Conservation (phyloP, 2,888 invertebrate genomes). For the Anoncus sp. region DNA sequence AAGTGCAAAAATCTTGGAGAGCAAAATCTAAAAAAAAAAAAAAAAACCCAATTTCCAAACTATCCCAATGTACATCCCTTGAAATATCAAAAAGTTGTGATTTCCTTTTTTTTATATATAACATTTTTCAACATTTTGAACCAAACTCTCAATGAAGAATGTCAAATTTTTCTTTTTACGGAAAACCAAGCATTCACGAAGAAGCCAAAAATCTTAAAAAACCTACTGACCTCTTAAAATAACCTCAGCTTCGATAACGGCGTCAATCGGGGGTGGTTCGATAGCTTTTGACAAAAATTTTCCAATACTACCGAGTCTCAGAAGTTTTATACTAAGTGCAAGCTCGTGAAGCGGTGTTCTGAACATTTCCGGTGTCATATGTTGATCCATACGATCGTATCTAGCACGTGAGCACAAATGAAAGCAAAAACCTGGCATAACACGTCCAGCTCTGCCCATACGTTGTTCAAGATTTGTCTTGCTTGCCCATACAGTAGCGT, state of each 20-base stretch:
- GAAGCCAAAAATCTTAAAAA: conserved; percentile 12
- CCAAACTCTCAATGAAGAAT: too few relatives aligned
- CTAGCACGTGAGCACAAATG: conserved; percentile 94
- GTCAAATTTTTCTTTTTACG: too few relatives aligned
- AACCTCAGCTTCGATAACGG: conserved; percentile 99
- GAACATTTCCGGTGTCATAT: conserved; percentile 99
- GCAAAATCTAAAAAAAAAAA: too few relatives aligned
- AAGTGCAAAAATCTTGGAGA: background rate
- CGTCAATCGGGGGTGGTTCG: conserved; percentile 98
- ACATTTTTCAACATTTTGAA: too few relatives aligned
- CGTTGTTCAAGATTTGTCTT: conserved; percentile 97
- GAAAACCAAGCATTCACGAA: too few relatives aligned
- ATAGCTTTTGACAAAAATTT: conserved; percentile 98
- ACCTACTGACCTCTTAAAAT: conserved; percentile 83
- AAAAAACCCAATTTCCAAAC: too few relatives aligned
- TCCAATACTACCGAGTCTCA: conserved; percentile 95
- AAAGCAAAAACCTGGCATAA: conserved; percentile 96
- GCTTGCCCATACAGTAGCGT: conserved; percentile 98
- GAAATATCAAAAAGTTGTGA: too few relatives aligned
- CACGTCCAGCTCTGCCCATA: conserved; percentile 97
- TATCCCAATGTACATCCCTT: too few relatives aligned
- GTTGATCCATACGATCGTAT: conserved; percentile 91
- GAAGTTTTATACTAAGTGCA: conserved; percentile 94
- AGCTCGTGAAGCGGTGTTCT: conserved; percentile 98
- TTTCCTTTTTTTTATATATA: too few relatives aligned